Evolutionary conservation across 2,113 vertebrate genomes (phyloP).

Genomic region (Butorides virescens): DNA sequence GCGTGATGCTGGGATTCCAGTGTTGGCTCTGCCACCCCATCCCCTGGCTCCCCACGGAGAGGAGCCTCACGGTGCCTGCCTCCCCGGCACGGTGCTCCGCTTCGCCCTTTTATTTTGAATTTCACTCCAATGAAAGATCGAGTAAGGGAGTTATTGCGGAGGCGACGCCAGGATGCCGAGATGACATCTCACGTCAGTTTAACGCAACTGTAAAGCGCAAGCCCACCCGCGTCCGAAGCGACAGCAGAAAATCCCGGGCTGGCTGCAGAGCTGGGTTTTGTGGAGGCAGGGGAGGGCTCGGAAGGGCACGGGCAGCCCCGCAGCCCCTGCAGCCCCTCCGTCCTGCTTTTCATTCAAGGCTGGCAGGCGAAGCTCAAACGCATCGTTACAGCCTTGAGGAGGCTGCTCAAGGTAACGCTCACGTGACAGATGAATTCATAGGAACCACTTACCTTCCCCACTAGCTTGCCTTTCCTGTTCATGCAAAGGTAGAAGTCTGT

Average conservation of each 20-base stretch:
- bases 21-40: background rate
- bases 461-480: constrained; percentile 88
- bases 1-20: background rate
- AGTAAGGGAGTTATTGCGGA: background rate
- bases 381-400: background rate
- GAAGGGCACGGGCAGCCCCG: background rate
- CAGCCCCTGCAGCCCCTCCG: background rate
- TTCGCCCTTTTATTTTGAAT: background rate
- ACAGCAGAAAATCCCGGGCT: background rate
- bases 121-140: background rate
- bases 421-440: constrained; percentile 12
- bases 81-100: background rate
- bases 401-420: constrained; percentile 35
- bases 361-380: background rate
- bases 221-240: background rate
- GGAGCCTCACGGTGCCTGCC: background rate
- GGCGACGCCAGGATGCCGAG: background rate
- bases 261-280: background rate
- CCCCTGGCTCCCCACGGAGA: background rate
- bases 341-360: constrained; percentile 34
- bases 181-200: background rate
- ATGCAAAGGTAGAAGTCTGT: constrained; percentile 90
- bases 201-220: background rate
- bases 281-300: background rate
- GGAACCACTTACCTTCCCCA: constrained; percentile 85